These are phyloP conservation scores for Drosophila kuntzei DNA, from an alignment of 2,888 invertebrate species.

Conservation along the genomic window DNA sequence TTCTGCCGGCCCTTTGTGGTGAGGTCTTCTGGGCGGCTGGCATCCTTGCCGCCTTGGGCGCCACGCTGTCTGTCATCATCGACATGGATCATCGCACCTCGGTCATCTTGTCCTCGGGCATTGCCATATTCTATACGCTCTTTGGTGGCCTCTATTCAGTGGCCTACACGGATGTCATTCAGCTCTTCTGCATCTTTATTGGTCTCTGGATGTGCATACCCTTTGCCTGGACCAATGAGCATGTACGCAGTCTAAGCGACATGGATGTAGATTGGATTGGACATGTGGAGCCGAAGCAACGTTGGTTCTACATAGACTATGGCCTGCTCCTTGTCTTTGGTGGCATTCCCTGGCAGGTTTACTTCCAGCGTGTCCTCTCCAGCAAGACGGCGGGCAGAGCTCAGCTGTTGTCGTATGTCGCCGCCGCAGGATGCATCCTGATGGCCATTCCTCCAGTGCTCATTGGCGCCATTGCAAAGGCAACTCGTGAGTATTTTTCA, in stretches of 20 bases:
- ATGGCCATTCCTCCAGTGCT: conserved; percentile 99
- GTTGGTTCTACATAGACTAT: conserved; percentile 94
- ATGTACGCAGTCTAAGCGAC: conserved; percentile 92
- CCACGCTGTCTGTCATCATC: conserved; percentile 98
- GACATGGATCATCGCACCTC: conserved; percentile 97
- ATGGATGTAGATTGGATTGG: conserved; percentile 97
- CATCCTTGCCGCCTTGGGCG: conserved; percentile 97
- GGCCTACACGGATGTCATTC: conserved; percentile 99
- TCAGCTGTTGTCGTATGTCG: conserved; percentile 97
- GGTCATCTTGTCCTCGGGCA: conserved; percentile 97
- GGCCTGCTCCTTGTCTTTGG: conserved; percentile 96
- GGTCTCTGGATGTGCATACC: conserved; percentile 99
- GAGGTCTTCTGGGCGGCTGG: conserved; percentile 99
- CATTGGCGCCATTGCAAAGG: conserved; percentile 98
- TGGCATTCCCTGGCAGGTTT: conserved; percentile 99
- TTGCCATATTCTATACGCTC: conserved; percentile 98
- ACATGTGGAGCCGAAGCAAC: conserved; percentile 89
- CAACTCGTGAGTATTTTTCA: conserved; percentile 90
- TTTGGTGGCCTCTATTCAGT: conserved; percentile 99
- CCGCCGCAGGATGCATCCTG: conserved; percentile 96
- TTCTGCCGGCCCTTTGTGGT: conserved; percentile 97
- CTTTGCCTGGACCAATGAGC: conserved; percentile 95
- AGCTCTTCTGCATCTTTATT: conserved; percentile 98
- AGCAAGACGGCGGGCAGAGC: conserved; percentile 97
- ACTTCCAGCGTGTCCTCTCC: conserved; percentile 98